A percentile compares a stretch with the other conserved stretches of the same genome.
phyloP scores from a whole-genome alignment of 2,797 vertebrate genomes.

The Pantherophis alleghaniensis region DNA sequence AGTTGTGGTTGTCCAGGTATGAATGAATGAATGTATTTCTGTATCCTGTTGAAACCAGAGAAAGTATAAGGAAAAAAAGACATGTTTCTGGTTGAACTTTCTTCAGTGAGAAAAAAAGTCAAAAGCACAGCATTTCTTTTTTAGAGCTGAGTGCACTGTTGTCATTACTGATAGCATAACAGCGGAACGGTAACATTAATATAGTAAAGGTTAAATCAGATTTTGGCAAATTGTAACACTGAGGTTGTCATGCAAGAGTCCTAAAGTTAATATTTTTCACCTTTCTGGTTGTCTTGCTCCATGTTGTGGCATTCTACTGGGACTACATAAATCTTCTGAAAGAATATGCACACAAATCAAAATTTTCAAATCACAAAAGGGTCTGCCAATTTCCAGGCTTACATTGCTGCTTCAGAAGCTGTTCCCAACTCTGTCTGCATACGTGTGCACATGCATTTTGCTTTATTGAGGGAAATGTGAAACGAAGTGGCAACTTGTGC shows the following conservation, averaged over 20 bases:
- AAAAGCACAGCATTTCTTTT: slow-evolving; percentile 40
- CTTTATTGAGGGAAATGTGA: not conserved
- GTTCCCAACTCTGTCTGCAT: not conserved
- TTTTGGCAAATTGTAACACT: slow-evolving; percentile 44
- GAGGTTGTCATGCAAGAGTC: slow-evolving; percentile 52
- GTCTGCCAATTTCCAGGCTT: not conserved
- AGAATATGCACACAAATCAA: not conserved
- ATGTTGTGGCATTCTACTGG: slow-evolving; percentile 35
- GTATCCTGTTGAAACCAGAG: not conserved
- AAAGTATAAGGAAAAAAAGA: not conserved
- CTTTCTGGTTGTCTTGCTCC: slow-evolving; percentile 50
- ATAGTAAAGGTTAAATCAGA: slow-evolving; percentile 33
- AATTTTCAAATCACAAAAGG: not conserved
- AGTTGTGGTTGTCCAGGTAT: slow-evolving; percentile 97
- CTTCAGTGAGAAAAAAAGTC: slow-evolving; percentile 40
- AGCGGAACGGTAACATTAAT: slow-evolving; percentile 40
- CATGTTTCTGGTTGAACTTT: not conserved
- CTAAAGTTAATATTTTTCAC: slow-evolving; percentile 57
- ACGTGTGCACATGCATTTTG: not conserved
- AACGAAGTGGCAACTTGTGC: not conserved
- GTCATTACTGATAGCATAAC: slow-evolving; percentile 36
- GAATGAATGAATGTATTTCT: slow-evolving; percentile 35
- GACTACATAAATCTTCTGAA: not conserved
- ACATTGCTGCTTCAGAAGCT: not conserved
- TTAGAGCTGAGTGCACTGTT: slow-evolving; percentile 50